phyloP scores from a whole-genome alignment of 2,888 invertebrate species.

The Pogonocherus hispidulus region DNA sequence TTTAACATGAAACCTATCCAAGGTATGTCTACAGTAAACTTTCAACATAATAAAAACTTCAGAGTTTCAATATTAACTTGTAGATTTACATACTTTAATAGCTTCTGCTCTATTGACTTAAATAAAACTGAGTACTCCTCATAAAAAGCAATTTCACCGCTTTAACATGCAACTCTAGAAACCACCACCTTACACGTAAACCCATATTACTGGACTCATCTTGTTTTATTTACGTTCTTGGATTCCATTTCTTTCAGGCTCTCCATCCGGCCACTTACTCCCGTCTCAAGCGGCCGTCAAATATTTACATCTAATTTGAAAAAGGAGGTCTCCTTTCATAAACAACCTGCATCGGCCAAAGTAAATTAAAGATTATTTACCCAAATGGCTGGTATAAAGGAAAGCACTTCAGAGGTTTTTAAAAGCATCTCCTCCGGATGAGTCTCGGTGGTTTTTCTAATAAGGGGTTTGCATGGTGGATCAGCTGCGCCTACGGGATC shows the following conservation, averaged over 20 bases:
- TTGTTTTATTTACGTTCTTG: conserved; percentile 4
- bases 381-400: conserved; percentile 18
- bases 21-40: too few relatives aligned
- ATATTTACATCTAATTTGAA: conserved; percentile 30
- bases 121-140: too few relatives aligned
- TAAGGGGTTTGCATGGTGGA: background rate
- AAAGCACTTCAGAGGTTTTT: conserved; percentile 22
- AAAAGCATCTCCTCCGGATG: background rate
- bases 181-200: background rate
- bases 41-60: too few relatives aligned
- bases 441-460: background rate
- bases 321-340: conserved; percentile 25
- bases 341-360: conserved; percentile 15
- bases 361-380: conserved; percentile 24
- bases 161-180: background rate
- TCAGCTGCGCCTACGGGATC: background rate
- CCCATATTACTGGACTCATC: background rate
- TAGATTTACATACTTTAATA: too few relatives aligned
- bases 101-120: too few relatives aligned
- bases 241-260: conserved; percentile 14
- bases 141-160: too few relatives aligned
- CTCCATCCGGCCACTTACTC: conserved; percentile 15
- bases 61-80: too few relatives aligned
- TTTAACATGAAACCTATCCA: too few relatives aligned
- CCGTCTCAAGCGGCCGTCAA: conserved; percentile 22